Conservation (phyloP, 2,113 vertebrate species). For the Leucopsar rothschildi region DNA sequence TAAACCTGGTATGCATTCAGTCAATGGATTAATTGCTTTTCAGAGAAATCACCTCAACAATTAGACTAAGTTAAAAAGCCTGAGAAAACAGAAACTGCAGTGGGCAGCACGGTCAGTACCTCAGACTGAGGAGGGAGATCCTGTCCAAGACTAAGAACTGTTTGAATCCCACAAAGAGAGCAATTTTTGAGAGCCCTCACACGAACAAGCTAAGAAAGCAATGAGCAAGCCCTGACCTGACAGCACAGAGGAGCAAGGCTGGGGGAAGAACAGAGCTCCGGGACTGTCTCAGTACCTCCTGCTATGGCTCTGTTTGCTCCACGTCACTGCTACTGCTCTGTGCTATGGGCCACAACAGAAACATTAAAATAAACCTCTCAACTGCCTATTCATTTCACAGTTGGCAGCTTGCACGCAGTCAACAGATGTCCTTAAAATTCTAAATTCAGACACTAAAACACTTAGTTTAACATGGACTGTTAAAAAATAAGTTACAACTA, state of each 20-base stretch:
- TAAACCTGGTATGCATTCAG: background rate
- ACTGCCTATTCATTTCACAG: background rate
- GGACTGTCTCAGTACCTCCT: background rate
- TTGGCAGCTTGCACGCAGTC: background rate
- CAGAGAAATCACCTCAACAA: background rate
- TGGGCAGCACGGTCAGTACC: background rate
- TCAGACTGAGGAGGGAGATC: background rate
- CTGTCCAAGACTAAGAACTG: background rate
- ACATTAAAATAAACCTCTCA: background rate
- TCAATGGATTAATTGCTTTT: background rate
- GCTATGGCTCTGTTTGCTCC: background rate
- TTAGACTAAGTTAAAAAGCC: background rate
- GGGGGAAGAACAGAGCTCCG: background rate
- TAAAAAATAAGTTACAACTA: background rate
- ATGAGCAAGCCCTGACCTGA: background rate
- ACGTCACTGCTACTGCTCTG: background rate
- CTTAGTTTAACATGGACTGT: background rate
- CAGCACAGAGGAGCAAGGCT: background rate
- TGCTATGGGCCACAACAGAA: background rate
- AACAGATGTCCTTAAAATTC: background rate
- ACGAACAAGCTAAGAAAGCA: background rate
- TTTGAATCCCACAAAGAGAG: background rate
- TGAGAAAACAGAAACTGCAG: background rate
- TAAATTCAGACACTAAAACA: background rate
- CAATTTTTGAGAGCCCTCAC: background rate